These are phyloP conservation scores for Corbicula japonica DNA, from an alignment of 2,888 invertebrate species.

Conservation along the genomic window DNA sequence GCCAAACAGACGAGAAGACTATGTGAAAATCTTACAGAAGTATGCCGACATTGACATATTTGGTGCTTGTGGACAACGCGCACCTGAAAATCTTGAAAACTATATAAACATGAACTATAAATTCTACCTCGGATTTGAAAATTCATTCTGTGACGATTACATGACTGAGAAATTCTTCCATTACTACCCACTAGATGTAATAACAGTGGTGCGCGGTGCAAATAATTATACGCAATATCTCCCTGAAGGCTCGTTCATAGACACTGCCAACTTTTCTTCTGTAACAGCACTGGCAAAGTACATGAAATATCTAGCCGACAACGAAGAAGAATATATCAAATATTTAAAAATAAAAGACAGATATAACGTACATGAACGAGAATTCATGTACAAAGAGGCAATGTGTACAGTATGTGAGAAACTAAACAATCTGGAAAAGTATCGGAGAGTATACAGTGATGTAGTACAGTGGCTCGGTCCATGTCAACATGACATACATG, in stretches of 20 bases:
- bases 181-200: conserved; percentile 28
- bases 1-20: too few relatives aligned
- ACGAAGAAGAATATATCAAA: too few relatives aligned
- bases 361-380: not conserved
- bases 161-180: too few relatives aligned
- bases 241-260: conserved; percentile 82
- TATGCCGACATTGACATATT: conserved; percentile 48
- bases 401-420: conserved; percentile 43
- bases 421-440: too few relatives aligned
- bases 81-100: conserved; percentile 18
- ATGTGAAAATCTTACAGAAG: too few relatives aligned
- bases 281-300: too few relatives aligned
- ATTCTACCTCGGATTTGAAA: too few relatives aligned
- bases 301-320: conserved; percentile 48
- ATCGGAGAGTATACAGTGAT: conserved; percentile 25
- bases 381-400: conserved; percentile 5
- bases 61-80: conserved; percentile 48
- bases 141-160: too few relatives aligned
- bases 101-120: conserved; percentile 40
- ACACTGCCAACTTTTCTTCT: too few relatives aligned
- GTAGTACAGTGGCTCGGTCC: conserved; percentile 16
- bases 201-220: conserved; percentile 74
- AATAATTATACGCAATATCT: conserved; percentile 76
- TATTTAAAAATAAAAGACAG: conserved; percentile 33
- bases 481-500: too few relatives aligned